These are phyloP conservation scores for Tortrix viridana DNA, from an alignment of 2,888 invertebrate genomes.

Conservation along the genomic window DNA sequence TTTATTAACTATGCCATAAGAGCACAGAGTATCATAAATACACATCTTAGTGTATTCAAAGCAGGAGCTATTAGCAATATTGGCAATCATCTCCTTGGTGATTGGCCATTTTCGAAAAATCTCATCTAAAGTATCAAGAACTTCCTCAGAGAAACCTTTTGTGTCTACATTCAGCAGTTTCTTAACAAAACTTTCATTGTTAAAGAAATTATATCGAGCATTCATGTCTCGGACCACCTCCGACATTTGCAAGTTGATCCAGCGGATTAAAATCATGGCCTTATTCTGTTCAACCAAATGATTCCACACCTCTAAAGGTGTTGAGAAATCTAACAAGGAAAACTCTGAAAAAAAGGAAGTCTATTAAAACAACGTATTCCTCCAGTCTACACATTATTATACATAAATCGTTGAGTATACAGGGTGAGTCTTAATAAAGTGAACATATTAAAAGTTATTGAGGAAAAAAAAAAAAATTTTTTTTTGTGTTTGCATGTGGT, in stretches of 20 bases:
- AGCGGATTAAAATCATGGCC: constrained; percentile 83
- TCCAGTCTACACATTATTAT: no score
- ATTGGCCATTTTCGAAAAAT: constrained; percentile 84
- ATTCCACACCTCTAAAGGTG: constrained; percentile 84
- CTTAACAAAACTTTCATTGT: constrained; percentile 70
- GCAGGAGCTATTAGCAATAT: constrained; percentile 73
- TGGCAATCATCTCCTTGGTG: constrained; percentile 83
- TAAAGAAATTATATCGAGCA: constrained; percentile 74
- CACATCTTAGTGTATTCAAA: constrained; percentile 81
- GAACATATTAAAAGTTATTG: no score
- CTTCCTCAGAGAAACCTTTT: constrained; percentile 63
- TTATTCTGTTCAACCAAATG: constrained; percentile 85
- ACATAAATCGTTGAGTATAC: no score
- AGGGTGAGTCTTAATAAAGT: no score
- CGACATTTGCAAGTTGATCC: constrained; percentile 85
- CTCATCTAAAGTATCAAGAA: constrained; percentile 74
- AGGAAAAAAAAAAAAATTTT: no score
- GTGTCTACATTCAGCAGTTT: constrained; percentile 75
- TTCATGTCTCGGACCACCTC: constrained; percentile 79
- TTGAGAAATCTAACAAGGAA: constrained; percentile 77
- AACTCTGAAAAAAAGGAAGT: constrained; percentile 67
- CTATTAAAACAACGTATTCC: background rate
- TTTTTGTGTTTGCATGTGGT: no score
- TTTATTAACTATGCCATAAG: constrained; percentile 86
- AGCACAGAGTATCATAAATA: constrained; percentile 84